Percentiles rank a stretch among this genome's conserved stretches.
phyloP scores from a whole-genome alignment of 1,140 invertebrate genomes.

The Vanessa atalanta region DNA sequence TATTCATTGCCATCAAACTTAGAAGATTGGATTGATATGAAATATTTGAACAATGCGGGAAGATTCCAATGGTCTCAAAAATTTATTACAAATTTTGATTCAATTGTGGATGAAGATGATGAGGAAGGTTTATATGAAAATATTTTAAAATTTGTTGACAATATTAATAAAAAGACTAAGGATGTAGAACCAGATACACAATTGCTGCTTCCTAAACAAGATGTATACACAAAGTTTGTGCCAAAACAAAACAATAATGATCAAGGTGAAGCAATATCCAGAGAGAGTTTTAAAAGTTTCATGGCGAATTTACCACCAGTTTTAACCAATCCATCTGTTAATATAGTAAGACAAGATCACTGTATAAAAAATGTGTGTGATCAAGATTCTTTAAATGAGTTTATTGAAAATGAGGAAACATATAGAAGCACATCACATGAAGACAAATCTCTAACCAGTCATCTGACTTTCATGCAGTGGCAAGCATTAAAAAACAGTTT shows the following conservation, averaged over 20 bases:
- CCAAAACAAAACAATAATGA: conserved; percentile 32
- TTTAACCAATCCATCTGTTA: conserved; percentile 23
- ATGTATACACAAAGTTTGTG: conserved; percentile 14
- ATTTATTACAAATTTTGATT: conserved; percentile 46
- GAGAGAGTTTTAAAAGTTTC: conserved; percentile 49
- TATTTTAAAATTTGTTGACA: conserved; percentile 64
- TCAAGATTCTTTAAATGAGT: conserved; percentile 52
- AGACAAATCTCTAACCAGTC: conserved; percentile 58
- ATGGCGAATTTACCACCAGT: conserved; percentile 13
- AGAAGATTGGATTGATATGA: conserved; percentile 77
- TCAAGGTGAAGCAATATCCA: conserved; percentile 46
- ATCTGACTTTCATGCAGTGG: conserved; percentile 78
- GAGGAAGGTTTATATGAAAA: conserved; percentile 55
- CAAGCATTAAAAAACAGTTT: conserved; percentile 60
- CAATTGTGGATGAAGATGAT: conserved; percentile 50
- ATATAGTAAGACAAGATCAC: conserved; percentile 43
- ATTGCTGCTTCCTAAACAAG: conserved; percentile 24
- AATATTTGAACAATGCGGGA: conserved; percentile 71
- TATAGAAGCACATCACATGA: conserved; percentile 58
- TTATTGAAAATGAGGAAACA: conserved; percentile 67
- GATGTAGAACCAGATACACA: conserved; percentile 31
- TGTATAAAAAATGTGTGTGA: conserved; percentile 54
- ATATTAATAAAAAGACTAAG: conserved; percentile 50
- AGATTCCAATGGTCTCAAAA: conserved; percentile 64
- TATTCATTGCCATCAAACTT: conserved; percentile 78